Evolutionary conservation across 2,113 vertebrate genomes (phyloP).

Genomic region (Rafetus swinhoei): DNA sequence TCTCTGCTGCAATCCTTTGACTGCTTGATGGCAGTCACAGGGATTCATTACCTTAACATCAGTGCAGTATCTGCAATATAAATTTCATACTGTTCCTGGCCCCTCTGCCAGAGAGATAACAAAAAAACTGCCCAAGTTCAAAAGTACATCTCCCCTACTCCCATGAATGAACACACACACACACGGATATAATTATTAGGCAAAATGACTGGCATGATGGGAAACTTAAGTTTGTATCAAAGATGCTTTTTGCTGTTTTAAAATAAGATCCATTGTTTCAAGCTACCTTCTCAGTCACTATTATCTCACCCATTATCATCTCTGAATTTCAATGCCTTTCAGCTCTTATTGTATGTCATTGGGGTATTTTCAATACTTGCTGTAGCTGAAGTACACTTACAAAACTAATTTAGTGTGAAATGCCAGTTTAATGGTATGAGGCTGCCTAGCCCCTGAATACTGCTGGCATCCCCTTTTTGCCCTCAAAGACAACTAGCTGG

Average conservation of each 20-base stretch:
- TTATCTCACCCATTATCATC: not conserved
- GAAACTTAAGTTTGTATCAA: not conserved
- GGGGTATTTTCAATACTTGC: not conserved
- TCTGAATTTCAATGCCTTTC: not conserved
- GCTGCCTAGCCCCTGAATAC: not conserved
- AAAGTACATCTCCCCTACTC: not conserved
- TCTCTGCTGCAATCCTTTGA: not conserved
- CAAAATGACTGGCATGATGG: not conserved
- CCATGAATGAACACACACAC: not conserved
- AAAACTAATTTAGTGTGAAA: not conserved
- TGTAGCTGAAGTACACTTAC: not conserved
- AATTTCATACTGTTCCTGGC: not conserved
- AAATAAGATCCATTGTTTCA: not conserved
- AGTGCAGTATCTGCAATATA: not conserved
- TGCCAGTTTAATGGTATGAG: not conserved
- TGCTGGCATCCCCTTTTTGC: not conserved
- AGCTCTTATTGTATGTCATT: not conserved
- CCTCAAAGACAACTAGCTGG: not conserved
- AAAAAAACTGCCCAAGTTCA: not conserved
- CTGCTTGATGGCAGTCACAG: not conserved
- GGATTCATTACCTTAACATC: not conserved
- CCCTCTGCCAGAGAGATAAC: not conserved
- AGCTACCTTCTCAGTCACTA: not conserved
- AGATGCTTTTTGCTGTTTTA: not conserved
- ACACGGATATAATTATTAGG: not conserved